Evolutionary conservation across 2,113 vertebrate species (phyloP).

Genomic region (Leptocoma aspasia): DNA sequence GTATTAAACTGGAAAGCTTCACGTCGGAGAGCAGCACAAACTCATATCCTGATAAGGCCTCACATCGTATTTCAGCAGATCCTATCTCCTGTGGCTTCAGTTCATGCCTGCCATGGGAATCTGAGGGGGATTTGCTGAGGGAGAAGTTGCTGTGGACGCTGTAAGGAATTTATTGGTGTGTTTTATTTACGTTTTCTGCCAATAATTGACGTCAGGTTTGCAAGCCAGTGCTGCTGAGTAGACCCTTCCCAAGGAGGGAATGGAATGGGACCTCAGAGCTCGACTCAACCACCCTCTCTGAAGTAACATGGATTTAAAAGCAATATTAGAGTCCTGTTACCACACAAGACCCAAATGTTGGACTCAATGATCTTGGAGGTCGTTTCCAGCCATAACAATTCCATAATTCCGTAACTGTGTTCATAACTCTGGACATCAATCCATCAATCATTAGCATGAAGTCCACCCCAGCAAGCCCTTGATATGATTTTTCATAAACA

Average conservation of each 20-base stretch:
- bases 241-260: neutral
- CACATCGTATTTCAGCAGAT: neutral
- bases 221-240: fast-evolving
- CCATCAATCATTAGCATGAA: neutral
- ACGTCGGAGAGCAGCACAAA: neutral
- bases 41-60: neutral
- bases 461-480: neutral
- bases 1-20: conserved; percentile 41
- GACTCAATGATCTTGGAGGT: neutral
- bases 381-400: neutral
- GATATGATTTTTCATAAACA: neutral
- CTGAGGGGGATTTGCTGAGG: neutral
- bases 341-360: neutral
- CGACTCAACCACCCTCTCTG: neutral
- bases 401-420: neutral
- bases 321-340: fast-evolving
- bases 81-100: neutral
- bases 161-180: neutral
- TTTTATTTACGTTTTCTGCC: neutral
- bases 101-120: neutral
- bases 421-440: neutral
- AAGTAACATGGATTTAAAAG: fast-evolving
- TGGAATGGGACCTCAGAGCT: neutral
- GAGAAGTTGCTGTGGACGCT: neutral
- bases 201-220: fast-evolving